Percentiles rank a stretch among this genome's conserved stretches.
Conservation (phyloP, 1,140 invertebrate species). For the Platyscapa corneri region DNA sequence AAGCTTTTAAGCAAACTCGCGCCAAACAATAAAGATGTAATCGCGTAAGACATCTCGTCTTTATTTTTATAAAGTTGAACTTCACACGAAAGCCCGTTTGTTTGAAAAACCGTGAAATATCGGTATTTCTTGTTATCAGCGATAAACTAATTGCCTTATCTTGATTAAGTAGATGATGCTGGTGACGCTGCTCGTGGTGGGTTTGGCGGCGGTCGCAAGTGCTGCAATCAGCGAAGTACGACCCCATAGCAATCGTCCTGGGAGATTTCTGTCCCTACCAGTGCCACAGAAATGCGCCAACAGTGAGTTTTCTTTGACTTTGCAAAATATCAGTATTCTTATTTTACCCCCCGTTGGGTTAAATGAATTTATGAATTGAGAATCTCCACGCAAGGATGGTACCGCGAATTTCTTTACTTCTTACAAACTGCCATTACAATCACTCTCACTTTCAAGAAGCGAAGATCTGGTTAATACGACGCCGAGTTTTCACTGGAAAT, state of each 20-base stretch:
- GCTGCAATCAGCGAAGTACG: constrained; percentile 72
- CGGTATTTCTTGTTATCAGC: background rate
- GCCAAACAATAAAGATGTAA: too few relatives aligned
- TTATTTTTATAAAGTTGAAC: too few relatives aligned
- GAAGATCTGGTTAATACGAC: too few relatives aligned
- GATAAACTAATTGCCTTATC: background rate
- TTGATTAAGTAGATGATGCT: constrained; percentile 65
- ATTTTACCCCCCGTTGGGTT: background rate
- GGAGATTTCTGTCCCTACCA: constrained; percentile 86
- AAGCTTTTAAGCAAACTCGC: too few relatives aligned
- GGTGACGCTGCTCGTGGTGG: constrained; percentile 65
- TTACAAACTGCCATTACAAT: too few relatives aligned
- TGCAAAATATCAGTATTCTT: background rate
- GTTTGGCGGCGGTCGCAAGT: constrained; percentile 62
- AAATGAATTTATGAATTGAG: background rate
- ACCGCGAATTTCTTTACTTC: too few relatives aligned
- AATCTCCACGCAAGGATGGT: too few relatives aligned
- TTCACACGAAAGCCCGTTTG: too few relatives aligned
- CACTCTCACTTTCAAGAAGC: too few relatives aligned
- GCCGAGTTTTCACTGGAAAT: too few relatives aligned
- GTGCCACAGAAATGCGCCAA: constrained; percentile 86
- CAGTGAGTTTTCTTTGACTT: constrained; percentile 78
- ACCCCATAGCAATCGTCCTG: constrained; percentile 74
- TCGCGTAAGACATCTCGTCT: too few relatives aligned
- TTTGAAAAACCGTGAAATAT: background rate